phyloP scores from a whole-genome alignment of 2,797 vertebrate species.

The Catamblyrhynchus diadema region DNA sequence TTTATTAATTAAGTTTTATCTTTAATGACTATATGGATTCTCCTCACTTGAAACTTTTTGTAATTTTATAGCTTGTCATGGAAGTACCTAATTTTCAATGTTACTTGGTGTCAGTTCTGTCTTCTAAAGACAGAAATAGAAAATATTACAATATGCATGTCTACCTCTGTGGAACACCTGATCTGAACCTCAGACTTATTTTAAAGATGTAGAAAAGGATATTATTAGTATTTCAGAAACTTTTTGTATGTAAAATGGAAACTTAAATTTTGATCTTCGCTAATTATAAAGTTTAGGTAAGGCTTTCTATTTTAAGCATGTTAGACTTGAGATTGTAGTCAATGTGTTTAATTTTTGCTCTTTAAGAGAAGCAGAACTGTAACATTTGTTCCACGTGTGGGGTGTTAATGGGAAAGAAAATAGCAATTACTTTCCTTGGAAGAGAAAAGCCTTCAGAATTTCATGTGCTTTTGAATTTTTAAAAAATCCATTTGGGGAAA shows the following conservation, averaged over 20 bases:
- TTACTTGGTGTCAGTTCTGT: neutral
- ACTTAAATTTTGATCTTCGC: neutral
- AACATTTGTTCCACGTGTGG: neutral
- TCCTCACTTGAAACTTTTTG: neutral
- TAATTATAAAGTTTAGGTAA: constrained; percentile 2
- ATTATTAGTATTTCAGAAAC: neutral
- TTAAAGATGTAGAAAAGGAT: neutral
- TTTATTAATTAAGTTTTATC: neutral
- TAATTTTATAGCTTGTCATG: neutral
- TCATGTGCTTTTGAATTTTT: neutral
- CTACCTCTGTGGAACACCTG: neutral
- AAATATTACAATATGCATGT: neutral
- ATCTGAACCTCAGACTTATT: neutral
- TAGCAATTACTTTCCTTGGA: neutral
- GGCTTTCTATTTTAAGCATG: neutral
- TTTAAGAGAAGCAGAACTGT: neutral
- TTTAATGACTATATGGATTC: neutral
- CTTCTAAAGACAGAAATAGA: neutral
- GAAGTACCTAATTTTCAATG: neutral
- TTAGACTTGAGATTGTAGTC: neutral
- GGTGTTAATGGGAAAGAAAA: neutral
- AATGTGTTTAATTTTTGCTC: neutral
- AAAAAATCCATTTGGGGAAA: neutral
- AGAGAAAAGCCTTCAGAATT: neutral
- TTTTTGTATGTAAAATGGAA: neutral